These are phyloP conservation scores for Diachasmimorpha longicaudata DNA, from an alignment of 1,140 invertebrate species.

Conservation along the genomic window DNA sequence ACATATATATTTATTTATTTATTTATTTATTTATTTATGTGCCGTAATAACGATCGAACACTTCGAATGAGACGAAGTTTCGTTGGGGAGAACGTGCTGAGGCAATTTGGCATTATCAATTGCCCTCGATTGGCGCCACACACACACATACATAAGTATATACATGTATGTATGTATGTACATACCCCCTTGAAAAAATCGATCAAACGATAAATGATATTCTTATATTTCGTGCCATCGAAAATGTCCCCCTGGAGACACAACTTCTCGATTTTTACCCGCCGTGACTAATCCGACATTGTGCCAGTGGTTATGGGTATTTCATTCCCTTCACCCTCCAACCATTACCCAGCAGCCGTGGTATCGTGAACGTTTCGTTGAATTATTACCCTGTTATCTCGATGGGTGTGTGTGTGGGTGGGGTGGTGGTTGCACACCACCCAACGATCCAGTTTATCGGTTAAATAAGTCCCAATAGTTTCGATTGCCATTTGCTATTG, in stretches of 20 bases:
- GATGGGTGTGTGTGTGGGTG: conserved; percentile 26
- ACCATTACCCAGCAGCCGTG: conserved; percentile 24
- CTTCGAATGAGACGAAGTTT: neutral
- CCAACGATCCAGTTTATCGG: conserved; percentile 55
- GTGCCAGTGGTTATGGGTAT: conserved; percentile 23
- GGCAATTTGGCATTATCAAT: neutral
- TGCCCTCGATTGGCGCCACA: neutral
- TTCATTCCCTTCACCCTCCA: too few species aligned
- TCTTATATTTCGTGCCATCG: neutral
- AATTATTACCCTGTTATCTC: conserved; percentile 59
- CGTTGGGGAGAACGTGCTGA: neutral
- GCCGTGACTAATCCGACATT: conserved; percentile 51
- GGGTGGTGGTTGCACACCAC: conserved; percentile 5
- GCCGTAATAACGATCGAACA: too few species aligned
- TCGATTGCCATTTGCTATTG: neutral
- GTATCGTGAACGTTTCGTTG: conserved; percentile 53
- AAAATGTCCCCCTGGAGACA: neutral
- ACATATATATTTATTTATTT: too few species aligned
- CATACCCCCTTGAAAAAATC: neutral
- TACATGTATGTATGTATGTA: too few species aligned
- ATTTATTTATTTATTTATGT: too few species aligned
- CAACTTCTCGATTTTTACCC: neutral
- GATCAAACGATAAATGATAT: conserved; percentile 1
- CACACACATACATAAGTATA: neutral
- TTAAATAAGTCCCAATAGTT: conserved; percentile 45